Base-by-base conservation (phyloP, 2,113 vertebrate species). In the Thomomys bottae region DNA sequence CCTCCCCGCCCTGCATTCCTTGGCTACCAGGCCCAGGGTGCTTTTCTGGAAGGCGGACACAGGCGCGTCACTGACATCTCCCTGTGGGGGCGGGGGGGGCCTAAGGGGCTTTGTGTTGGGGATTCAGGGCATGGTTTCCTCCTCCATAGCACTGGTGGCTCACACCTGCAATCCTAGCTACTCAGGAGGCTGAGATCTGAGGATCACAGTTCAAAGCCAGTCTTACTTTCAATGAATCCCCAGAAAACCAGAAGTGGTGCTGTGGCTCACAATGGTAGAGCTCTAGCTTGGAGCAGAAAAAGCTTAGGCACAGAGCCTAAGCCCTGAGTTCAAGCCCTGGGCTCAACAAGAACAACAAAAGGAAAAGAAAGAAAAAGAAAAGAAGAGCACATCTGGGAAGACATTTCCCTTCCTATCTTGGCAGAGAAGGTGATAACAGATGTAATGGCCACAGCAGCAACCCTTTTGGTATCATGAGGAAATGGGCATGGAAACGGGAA, bases 301-400 rank as follows among this genome's bases (percentile, higher is more conserved):
- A 54, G 49, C 49, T 17, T 4, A 54, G 49, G 15, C n/a, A 54
- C 49, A 54, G 14, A 17, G 49, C 49, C 15, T 15, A 54, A 4
- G 15, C 49, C 49, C 49, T 54, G 49, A 54, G 49, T 54, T 54
- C 49, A 54, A 54, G 49, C 12, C 49, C 49, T 17, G 11, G 45
- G 15, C 14, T 15, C 18, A 15, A 17, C 49, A 54, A 54, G n/a
- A n/a, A n/a, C n/a, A n/a, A n/a, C n/a, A n/a, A n/a, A n/a, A n/a
- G n/a, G n/a, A 54, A 54, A 54, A 54, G 3, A 45, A 8, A 45
- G 11, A 8, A 45, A 45, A 45, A 45, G 6, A 45, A 54, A 54
- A 54, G 18, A 89, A 79, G 79, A 14, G 36, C 45, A 87, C 45
- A 64, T 20, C 54, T 49, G 12, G 71, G 83, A 92, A 90, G 84